Evolutionary conservation across 2,113 vertebrate species (phyloP).

Genomic region (Paramisgurnus dabryanus): DNA sequence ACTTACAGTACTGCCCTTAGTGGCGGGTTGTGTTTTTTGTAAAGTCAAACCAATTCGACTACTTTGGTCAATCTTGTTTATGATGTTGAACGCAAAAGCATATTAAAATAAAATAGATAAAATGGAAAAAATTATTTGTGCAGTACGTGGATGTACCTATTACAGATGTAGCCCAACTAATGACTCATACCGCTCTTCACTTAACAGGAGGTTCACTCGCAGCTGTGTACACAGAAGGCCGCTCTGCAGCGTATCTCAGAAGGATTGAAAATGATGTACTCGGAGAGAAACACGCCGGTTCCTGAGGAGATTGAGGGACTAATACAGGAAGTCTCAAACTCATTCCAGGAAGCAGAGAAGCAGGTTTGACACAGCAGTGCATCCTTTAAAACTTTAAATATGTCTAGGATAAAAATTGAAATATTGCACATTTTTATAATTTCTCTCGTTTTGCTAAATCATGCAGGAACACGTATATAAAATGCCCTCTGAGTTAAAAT

Average conservation of each 20-base stretch:
- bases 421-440: neutral
- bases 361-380: conserved; percentile 77
- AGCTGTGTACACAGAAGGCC: conserved; percentile 78
- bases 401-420: neutral
- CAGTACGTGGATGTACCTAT: neutral
- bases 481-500: neutral
- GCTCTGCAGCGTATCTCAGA: conserved; percentile 79
- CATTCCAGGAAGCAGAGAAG: conserved; percentile 77
- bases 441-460: neutral
- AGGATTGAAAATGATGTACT: conserved; percentile 80
- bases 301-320: conserved; percentile 78
- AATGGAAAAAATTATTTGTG: conserved; percentile 13
- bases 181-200: conserved; percentile 16
- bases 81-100: neutral
- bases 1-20: neutral
- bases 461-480: neutral
- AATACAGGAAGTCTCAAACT: conserved; percentile 78
- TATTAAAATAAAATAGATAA: neutral
- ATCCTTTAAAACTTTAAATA: neutral
- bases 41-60: neutral
- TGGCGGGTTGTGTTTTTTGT: neutral
- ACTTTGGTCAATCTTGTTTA: neutral
- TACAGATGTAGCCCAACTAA: neutral
- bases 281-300: conserved; percentile 75
- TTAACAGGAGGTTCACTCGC: conserved; percentile 77